Conservation (phyloP, 1,140 invertebrate genomes). For the Kradibia gibbosae region DNA sequence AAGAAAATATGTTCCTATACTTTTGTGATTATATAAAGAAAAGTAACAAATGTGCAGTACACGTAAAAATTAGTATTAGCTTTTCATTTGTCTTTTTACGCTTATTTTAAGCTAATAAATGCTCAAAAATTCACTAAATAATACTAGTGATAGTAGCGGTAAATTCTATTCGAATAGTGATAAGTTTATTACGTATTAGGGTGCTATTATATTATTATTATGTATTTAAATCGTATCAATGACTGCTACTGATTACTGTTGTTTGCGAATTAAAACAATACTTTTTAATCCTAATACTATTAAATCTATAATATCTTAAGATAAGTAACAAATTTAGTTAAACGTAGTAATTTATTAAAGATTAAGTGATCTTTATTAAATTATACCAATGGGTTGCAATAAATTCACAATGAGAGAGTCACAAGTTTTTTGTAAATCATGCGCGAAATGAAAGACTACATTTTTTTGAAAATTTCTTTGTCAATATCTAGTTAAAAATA, state of each 20-base stretch:
- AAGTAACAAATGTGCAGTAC: background rate
- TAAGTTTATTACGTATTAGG: slow-evolving; percentile 44
- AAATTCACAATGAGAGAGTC: no score
- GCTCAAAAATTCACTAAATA: slow-evolving; percentile 7
- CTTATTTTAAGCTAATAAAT: background rate
- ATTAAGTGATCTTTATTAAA: no score
- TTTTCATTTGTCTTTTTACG: background rate
- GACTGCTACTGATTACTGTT: slow-evolving; percentile 51
- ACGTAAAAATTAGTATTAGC: background rate
- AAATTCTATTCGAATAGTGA: slow-evolving; percentile 2
- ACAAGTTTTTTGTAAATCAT: no score
- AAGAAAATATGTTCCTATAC: slow-evolving; percentile 32
- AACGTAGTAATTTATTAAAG: no score
- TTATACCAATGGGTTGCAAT: no score
- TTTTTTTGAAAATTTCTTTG: no score
- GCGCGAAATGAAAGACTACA: no score
- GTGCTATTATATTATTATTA: slow-evolving; percentile 46
- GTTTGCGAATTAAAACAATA: slow-evolving; percentile 35
- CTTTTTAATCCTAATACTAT: slow-evolving; percentile 53
- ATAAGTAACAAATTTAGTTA: slow-evolving; percentile 39
- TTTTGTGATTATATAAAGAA: slow-evolving; percentile 23
- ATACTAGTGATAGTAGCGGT: slow-evolving; percentile 21
- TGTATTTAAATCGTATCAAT: slow-evolving; percentile 23
- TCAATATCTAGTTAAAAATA: no score
- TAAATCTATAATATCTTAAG: slow-evolving; percentile 41